Base-by-base conservation (phyloP, 2,888 invertebrate genomes). In the Lomographa bimaculata region DNA sequence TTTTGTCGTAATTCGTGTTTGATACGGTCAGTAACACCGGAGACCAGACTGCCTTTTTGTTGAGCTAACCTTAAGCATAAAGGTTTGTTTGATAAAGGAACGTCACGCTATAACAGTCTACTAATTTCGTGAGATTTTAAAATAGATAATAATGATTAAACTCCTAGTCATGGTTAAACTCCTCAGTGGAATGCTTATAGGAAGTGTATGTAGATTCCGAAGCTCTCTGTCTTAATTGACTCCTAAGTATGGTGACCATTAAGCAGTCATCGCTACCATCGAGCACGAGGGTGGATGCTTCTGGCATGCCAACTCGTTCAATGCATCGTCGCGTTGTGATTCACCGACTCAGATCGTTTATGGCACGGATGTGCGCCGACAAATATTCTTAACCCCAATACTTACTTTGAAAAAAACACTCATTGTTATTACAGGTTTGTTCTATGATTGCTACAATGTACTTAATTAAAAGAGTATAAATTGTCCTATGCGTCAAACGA, bases 231-330 rank as follows among this genome's bases (percentile, higher is more conserved):
- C 41, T 32, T 65, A 64, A 67, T 62, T 56, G 57, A 63, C 49
- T 50, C 50, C 50, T 68, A 64, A 65, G 59, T 59, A 58, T 56
- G 57, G 57, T 32, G 42, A 23, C 53, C 55, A 65, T 64, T 66
- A 67, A 56, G 45, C 57, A 60, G 56, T 62, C 60, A 50, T 59
- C 61, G 57, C 6, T 3, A 46, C 52, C 50, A 45, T 36, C 8
- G 17, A 12, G 23, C 16, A 5, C 11, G 11, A 43, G 45, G 28
- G 18, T 28, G 40, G 42, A 38, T 59, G 58, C 50, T 57, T 11
- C 34, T 18, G 48, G 66, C 65, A 62, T 69, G 58, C 50, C 46
- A 51, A 60, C 54, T 44, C 44, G 47, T 47, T 52, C 32, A 50
- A 38, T 42, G 46, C 48, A 54, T 54, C 61, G 49, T 43, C 54